Evolutionary conservation across 2,888 invertebrate species (phyloP).

Genomic region (Escarpia spicata): DNA sequence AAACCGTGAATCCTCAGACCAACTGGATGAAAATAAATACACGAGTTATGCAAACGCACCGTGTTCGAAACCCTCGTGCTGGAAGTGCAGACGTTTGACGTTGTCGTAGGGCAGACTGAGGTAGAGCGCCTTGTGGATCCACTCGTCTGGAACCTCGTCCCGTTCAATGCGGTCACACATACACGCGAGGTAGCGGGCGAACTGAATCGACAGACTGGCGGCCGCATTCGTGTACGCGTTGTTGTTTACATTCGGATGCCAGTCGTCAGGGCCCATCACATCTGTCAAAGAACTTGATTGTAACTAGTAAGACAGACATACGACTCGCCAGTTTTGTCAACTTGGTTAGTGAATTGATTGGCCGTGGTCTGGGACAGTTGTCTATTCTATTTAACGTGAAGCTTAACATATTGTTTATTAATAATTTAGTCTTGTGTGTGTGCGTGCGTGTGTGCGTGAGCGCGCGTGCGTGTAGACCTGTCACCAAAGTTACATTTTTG

Average conservation of each 20-base stretch:
- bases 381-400: too few species aligned
- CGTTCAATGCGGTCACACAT: slow-evolving; percentile 38
- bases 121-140: slow-evolving; percentile 44
- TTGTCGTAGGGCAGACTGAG: slow-evolving; percentile 44
- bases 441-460: too few species aligned
- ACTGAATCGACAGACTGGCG: slow-evolving; percentile 46
- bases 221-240: slow-evolving; percentile 44
- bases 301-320: neutral
- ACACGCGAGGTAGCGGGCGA: slow-evolving; percentile 43
- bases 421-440: too few species aligned
- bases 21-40: too few species aligned
- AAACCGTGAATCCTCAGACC: too few species aligned
- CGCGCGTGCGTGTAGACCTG: too few species aligned
- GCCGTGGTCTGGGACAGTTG: too few species aligned
- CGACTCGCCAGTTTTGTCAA: neutral
- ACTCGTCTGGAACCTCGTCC: slow-evolving; percentile 44
- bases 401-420: too few species aligned
- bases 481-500: too few species aligned
- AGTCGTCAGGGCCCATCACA: slow-evolving; percentile 46
- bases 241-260: slow-evolving; percentile 43
- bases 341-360: too few species aligned
- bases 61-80: slow-evolving; percentile 40
- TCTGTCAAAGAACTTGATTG: slow-evolving; percentile 31
- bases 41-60: slow-evolving; percentile 25
- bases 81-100: slow-evolving; percentile 42